phyloP scores from a whole-genome alignment of 2,797 vertebrate genomes.

The Euthynnus affinis region DNA sequence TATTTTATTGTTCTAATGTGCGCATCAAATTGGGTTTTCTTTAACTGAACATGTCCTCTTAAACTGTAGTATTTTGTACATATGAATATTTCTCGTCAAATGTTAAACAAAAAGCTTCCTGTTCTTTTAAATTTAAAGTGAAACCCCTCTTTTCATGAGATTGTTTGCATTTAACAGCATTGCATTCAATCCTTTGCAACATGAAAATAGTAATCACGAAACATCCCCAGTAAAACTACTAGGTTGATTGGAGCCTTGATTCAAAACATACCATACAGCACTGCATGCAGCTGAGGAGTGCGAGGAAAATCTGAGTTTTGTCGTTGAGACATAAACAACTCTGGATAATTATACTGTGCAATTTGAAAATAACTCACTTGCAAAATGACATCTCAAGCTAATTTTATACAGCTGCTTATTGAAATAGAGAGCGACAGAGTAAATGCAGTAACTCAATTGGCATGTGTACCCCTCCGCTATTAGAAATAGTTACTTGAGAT shows the following conservation, averaged over 20 bases:
- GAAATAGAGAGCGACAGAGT: conserved; percentile 71
- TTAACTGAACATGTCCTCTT: background rate
- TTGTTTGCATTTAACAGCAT: conserved; percentile 40
- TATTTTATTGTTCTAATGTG: conserved; percentile 37
- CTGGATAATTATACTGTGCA: conserved; percentile 82
- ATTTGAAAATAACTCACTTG: conserved; percentile 87
- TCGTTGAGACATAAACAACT: conserved; percentile 80
- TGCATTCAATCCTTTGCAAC: conserved; percentile 35
- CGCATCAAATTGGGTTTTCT: conserved; percentile 10
- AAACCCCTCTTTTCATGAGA: conserved; percentile 28
- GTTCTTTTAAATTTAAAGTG: no score
- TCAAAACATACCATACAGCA: conserved; percentile 68
- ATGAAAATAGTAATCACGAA: conserved; percentile 44
- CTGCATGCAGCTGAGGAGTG: conserved; percentile 38
- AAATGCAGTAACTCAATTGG: conserved; percentile 77
- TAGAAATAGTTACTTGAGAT: conserved; percentile 83
- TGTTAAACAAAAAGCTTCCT: background rate
- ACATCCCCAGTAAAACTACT: conserved; percentile 42
- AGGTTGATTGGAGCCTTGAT: conserved; percentile 66
- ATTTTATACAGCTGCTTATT: conserved; percentile 83
- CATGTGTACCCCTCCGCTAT: conserved; percentile 75
- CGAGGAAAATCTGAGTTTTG: conserved; percentile 77
- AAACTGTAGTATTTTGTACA: background rate
- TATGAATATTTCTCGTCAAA: background rate
- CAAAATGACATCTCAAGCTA: conserved; percentile 84